A percentile compares a stretch with the other conserved stretches of the same genome.
These are phyloP conservation scores for Pipistrellus nathusii DNA, from an alignment of 2,797 vertebrate species.

Conservation along the genomic window DNA sequence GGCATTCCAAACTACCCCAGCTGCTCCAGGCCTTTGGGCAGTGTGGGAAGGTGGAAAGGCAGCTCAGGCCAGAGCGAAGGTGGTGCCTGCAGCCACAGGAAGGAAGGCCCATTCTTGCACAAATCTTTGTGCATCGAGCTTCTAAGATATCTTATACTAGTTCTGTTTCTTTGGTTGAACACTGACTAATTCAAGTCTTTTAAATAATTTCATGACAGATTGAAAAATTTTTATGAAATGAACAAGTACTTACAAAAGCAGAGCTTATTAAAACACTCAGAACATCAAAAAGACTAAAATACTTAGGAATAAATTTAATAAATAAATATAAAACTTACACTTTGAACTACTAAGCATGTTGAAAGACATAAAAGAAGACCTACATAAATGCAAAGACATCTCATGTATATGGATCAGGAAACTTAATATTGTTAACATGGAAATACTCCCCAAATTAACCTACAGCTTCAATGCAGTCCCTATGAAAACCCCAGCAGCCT, in stretches of 20 bases:
- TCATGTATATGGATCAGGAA: neutral
- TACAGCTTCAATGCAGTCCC: neutral
- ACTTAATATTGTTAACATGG: neutral
- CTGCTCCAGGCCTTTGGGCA: too few relatives aligned
- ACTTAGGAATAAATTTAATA: neutral
- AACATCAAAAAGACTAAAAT: neutral
- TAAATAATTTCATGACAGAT: constrained; percentile 5
- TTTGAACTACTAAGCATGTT: neutral
- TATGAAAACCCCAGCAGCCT: too few relatives aligned
- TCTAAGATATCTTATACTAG: neutral
- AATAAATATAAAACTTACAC: neutral
- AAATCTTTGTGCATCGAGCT: too few relatives aligned
- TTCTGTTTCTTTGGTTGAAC: neutral
- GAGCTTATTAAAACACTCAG: constrained; percentile 4
- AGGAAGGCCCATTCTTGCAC: too few relatives aligned
- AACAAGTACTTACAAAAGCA: constrained; percentile 8
- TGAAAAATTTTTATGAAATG: neutral
- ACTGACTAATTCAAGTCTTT: neutral
- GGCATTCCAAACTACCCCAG: too few relatives aligned
- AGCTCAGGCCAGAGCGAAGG: too few relatives aligned
- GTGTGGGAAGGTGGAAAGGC: too few relatives aligned
- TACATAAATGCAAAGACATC: neutral
- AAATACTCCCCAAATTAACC: neutral
- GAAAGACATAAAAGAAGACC: neutral
- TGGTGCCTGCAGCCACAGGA: too few relatives aligned